Conservation (phyloP, 64 coral and sea anemone genomes). For the Dendrophyllia cribrosa region DNA sequence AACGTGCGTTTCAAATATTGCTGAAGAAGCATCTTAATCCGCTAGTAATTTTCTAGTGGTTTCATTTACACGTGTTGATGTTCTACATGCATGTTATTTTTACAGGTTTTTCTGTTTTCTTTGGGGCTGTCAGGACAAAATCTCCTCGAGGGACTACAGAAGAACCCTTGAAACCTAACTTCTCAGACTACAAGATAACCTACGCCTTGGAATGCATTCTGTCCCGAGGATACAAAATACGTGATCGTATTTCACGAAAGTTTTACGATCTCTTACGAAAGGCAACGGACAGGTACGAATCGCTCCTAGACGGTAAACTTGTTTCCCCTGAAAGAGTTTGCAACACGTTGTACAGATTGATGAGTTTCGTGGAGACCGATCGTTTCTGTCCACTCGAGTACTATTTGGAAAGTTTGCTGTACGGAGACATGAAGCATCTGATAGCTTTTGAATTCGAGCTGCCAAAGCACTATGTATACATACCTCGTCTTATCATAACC, state of each 20-base stretch:
- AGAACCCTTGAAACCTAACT: constrained; percentile 52
- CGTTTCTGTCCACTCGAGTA: constrained; percentile 71
- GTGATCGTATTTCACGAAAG: constrained; percentile 69
- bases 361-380: constrained; percentile 58
- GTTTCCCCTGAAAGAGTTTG: constrained; percentile 36
- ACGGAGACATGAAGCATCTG: constrained; percentile 48
- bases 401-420: constrained; percentile 51
- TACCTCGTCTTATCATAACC: constrained; percentile 84
- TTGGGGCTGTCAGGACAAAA: constrained; percentile 56
- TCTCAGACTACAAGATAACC: constrained; percentile 38
- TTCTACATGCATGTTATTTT: background rate
- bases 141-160: constrained; percentile 47
- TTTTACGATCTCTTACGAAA: constrained; percentile 79
- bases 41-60: too few relatives aligned
- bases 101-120: constrained; percentile 60
- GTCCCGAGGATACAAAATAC: constrained; percentile 79
- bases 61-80: too few relatives aligned
- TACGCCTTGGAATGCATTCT: constrained; percentile 85
- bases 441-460: constrained; percentile 57
- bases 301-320: background rate
- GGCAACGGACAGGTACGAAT: constrained; percentile 27
- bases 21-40: too few relatives aligned
- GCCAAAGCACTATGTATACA: constrained; percentile 84
- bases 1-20: too few relatives aligned
- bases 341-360: constrained; percentile 69